These are phyloP conservation scores for Myopa testacea DNA, from an alignment of 2,888 invertebrate species.

Conservation along the genomic window DNA sequence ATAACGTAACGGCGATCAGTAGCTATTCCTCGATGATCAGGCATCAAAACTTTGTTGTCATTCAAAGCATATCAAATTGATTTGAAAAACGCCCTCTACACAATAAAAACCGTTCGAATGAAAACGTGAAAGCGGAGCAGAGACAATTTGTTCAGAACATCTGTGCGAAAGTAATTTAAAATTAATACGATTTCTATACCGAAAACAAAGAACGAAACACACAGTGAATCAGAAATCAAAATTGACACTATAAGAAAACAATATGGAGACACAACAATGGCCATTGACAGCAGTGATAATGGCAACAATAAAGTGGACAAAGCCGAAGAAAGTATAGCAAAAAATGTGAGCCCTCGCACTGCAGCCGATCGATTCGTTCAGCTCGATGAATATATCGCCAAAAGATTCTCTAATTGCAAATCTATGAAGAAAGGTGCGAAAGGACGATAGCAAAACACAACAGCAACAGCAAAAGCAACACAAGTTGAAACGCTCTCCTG, in stretches of 20 bases:
- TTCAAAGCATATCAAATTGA: slow-evolving; percentile 39
- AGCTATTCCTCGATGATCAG: not conserved
- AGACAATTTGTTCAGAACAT: slow-evolving; percentile 11
- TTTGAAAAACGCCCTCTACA: slow-evolving; percentile 47
- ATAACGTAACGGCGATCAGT: not conserved
- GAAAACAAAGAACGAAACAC: slow-evolving; percentile 1
- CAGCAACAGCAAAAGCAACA: not conserved
- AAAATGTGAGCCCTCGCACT: slow-evolving; percentile 1
- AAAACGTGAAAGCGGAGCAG: not conserved
- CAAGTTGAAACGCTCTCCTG: too few relatives aligned
- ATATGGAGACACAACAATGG: slow-evolving; percentile 2
- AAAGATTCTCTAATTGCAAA: slow-evolving; percentile 24
- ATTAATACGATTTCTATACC: slow-evolving; percentile 12
- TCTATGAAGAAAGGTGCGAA: slow-evolving; percentile 9
- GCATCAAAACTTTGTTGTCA: not conserved
- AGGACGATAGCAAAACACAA: not conserved
- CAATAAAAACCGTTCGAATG: slow-evolving; percentile 10
- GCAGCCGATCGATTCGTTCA: slow-evolving; percentile 33
- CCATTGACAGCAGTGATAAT: slow-evolving; percentile 22
- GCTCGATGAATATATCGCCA: slow-evolving; percentile 38
- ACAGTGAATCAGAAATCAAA: slow-evolving; percentile 11
- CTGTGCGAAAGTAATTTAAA: slow-evolving; percentile 18
- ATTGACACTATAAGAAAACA: slow-evolving; percentile 9
- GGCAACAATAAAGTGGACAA: slow-evolving; percentile 11
- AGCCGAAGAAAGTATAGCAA: not conserved